Evolutionary conservation across 2,113 vertebrate species (phyloP).

Genomic region (Sialia sialis): DNA sequence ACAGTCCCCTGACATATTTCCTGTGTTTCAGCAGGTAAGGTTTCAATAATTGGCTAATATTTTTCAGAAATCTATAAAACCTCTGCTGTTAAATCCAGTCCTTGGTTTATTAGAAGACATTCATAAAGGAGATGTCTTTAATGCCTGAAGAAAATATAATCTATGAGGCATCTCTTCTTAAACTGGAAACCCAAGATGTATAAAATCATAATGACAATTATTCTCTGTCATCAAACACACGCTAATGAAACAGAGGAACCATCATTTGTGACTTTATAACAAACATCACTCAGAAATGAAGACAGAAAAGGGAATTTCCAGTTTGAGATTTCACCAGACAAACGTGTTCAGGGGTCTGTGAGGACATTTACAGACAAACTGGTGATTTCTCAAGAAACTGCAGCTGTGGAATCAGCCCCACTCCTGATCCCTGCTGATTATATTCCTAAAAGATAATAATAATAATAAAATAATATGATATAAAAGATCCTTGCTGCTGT

Average conservation of each 20-base stretch:
- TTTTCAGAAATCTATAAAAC: background rate
- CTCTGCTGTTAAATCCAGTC: background rate
- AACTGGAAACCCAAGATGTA: background rate
- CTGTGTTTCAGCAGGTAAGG: background rate
- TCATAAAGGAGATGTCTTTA: background rate
- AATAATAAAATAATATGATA: too few species aligned
- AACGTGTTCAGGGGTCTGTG: rapidly evolving
- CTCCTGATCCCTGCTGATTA: background rate
- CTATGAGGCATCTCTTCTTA: background rate
- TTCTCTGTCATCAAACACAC: background rate
- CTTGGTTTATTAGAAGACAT: background rate
- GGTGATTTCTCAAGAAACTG: background rate
- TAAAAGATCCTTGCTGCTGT: background rate
- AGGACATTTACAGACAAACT: background rate
- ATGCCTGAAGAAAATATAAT: background rate
- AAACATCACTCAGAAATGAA: background rate
- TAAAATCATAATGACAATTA: background rate
- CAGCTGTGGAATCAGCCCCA: background rate
- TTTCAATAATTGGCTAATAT: conserved; percentile 10
- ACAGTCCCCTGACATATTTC: background rate
- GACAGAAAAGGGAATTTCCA: background rate
- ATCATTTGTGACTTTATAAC: background rate
- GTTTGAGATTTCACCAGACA: background rate
- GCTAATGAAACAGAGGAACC: background rate
- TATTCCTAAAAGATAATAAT: background rate